Evolutionary conservation across 2,888 invertebrate species (phyloP), one percentile per base, ranked within the genome.

Genomic region (Nomada fabriciana): DNA sequence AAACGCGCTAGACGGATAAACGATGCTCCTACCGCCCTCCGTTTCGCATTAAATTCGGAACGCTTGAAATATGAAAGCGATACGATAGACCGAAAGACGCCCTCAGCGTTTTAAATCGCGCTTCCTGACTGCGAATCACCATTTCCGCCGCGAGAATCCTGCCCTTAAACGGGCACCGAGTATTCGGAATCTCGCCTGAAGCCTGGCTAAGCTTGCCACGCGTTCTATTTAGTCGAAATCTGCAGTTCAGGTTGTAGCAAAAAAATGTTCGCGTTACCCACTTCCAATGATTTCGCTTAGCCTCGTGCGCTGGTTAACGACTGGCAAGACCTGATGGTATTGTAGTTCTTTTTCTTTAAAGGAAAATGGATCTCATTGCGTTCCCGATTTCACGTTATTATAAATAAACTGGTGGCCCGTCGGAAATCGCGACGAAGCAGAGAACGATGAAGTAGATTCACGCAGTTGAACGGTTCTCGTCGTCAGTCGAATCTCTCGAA

Each of bases 401-500:
- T 20, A 60, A 73, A 79, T 74, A 74, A 60, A 23, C 43, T 36
- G 23, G 10, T 43, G 15, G 29, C 36, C 55, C 47, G 5, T 50
- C 36, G 47, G 69, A 60, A 5, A 2, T 20, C 11, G n/a, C 36
- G 29, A 52, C n/a, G 11, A 20, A 29, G 60, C 25, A 9, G 68
- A 69, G 55, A 57, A 18, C 43, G 42, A 76, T 59, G 10, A 20
- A 18, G 7, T 18, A 0, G n/a, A 70, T 18, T 29, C 36, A 11
- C 61, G 23, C 47, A 47, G 42, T 59, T 60, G 29, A 61, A 64
- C 76, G 72, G 75, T 86, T 80, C 82, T 82, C 84, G 69, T 86
- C 75, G 65, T 79, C 74, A 75, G 64, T 81, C 74, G 78, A 86
- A 80, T 81, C 79, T 83, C 79, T 76, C 79, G 86, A 73, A 86